Percentiles rank a stretch among this genome's conserved stretches.
Evolutionary conservation across 1,140 invertebrate species (phyloP).

Genomic region (Pemphigus obesinymphae): DNA sequence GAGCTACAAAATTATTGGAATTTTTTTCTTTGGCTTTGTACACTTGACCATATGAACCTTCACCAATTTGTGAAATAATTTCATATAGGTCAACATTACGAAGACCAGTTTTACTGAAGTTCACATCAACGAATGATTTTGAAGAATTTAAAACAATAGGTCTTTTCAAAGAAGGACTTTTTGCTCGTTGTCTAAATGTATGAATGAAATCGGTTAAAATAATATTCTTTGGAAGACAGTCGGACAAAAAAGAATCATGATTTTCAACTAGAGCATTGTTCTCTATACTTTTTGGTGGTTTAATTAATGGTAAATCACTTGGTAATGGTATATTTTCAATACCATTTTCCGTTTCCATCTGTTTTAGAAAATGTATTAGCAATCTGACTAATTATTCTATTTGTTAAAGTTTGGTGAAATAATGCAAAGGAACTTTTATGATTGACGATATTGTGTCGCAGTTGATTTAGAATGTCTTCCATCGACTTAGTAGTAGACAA

Average conservation of each 20-base stretch:
- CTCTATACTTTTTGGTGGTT: background rate
- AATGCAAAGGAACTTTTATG: constrained; percentile 20
- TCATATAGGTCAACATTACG: constrained; percentile 75
- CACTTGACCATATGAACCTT: constrained; percentile 97
- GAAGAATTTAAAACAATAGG: constrained; percentile 20
- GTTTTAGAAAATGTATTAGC: constrained; percentile 23
- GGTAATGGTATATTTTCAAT: constrained; percentile 39
- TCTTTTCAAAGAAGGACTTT: constrained; percentile 32
- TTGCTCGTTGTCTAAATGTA: constrained; percentile 27
- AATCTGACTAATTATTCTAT: constrained; percentile 15
- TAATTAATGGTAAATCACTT: constrained; percentile 11
- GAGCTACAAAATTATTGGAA: constrained; percentile 66
- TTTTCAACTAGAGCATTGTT: constrained; percentile 29
- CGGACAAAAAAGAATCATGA: constrained; percentile 32
- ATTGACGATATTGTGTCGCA: background rate
- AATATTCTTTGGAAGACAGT: constrained; percentile 38
- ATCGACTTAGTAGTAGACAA: constrained; percentile 23
- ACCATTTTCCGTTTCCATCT: constrained; percentile 36
- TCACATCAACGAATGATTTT: background rate
- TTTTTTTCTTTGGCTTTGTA: constrained; percentile 88
- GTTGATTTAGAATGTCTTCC: constrained; percentile 22
- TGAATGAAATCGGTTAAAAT: constrained; percentile 31
- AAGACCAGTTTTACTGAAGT: constrained; percentile 65
- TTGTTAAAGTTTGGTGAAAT: background rate
- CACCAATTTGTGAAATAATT: constrained; percentile 94